Evolutionary conservation across 2,888 invertebrate species (phyloP).

Genomic region (Geotrupes spiniger): DNA sequence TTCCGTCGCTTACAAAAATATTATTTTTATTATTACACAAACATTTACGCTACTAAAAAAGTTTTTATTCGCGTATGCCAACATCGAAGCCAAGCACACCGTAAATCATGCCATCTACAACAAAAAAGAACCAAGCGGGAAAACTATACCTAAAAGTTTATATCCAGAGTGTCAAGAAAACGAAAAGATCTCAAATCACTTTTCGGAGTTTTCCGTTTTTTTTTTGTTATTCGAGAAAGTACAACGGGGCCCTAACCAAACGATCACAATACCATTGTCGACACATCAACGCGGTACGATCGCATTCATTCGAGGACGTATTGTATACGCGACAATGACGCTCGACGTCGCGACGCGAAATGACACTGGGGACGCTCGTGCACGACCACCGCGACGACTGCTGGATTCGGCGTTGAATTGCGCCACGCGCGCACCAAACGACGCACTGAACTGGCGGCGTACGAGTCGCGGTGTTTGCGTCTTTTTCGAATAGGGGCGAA

Average conservation of each 20-base stretch:
- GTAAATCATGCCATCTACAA: too few relatives aligned
- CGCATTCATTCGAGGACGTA: conserved; percentile 21
- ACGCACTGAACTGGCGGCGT: conserved; percentile 26
- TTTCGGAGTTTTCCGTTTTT: background rate
- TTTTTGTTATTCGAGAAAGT: conserved; percentile 9
- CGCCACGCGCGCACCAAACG: conserved; percentile 24
- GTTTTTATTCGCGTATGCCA: background rate
- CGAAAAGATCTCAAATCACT: conserved; percentile 11
- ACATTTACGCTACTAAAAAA: background rate
- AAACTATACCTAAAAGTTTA: conserved; percentile 1
- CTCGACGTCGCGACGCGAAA: conserved; percentile 28
- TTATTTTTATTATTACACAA: too few relatives aligned
- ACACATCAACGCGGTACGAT: conserved; percentile 29
- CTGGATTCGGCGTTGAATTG: conserved; percentile 15
- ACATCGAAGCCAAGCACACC: background rate
- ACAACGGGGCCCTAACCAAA: conserved; percentile 30
- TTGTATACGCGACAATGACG: conserved; percentile 24
- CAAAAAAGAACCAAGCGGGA: too few relatives aligned
- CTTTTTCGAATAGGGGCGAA: background rate
- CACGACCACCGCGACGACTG: conserved; percentile 18
- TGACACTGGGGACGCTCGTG: conserved; percentile 20
- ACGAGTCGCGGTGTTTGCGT: conserved; percentile 19
- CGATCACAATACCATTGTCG: conserved; percentile 36
- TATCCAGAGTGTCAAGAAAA: background rate
- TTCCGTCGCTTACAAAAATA: too few relatives aligned